Base-by-base conservation (phyloP, 2,797 vertebrate species). In the Podarcis lilfordi region DNA sequence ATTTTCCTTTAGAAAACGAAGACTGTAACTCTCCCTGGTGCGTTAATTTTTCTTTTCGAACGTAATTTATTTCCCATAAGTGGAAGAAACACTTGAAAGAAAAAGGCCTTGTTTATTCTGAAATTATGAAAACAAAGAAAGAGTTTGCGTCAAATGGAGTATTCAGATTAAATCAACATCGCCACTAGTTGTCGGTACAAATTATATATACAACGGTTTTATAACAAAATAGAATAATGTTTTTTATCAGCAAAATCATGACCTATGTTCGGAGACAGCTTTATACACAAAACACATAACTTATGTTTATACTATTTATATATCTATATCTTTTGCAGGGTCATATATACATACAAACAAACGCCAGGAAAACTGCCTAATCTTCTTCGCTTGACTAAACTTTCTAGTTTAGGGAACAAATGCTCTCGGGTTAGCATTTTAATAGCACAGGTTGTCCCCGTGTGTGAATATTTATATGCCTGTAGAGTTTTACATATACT, bases 241-340 rank as follows among this genome's bases (percentile, higher is more conserved):
- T 89, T 89, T 64, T 68, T 86, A 71, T 82, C 71, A 86, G 84
- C 88, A 86, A 86, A 64, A 77, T 23, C 35, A 82, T n/a, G 59
- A 21, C 7, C 82, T 59, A 11, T 80, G 55, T 76, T 32, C 50
- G 35, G 45, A 75, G 59, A 69, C 25, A 35, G 43, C 64, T 89
- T 89, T 86, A 68, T 89, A 69, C 78, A 50, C 71, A 86, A 23
- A 89, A 89, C 78, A 85, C 59, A 82, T 59, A 9, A 76, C 13
- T 81, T 89, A 64, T 23, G 88, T 77, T 85, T 85, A 84, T 79
- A 77, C 61, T 86, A 4, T 72, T 82, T 82, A 79, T 64, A 17
- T n/a, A 68, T 66, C 69, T 81, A 40, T 81, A 82, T 89, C 84
- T 81, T 64, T 40, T 40, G 71, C 27, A 79, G 64, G 43, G 81